phyloP scores from a whole-genome alignment of 2,888 invertebrate species.

The Athrips mouffetella region DNA sequence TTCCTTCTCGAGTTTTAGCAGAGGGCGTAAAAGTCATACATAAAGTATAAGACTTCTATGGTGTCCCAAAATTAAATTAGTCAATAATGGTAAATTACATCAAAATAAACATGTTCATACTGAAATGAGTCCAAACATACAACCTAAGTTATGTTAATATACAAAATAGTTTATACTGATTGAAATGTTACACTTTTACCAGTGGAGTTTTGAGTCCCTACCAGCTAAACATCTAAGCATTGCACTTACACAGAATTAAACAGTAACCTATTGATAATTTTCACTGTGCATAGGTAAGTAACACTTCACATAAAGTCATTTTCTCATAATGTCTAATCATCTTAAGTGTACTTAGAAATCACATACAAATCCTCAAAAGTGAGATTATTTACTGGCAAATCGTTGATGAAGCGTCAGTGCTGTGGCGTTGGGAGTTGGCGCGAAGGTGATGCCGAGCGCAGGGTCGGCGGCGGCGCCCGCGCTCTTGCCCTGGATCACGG shows the following conservation, averaged over 20 bases:
- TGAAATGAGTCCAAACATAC: no score
- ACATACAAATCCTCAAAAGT: not conserved
- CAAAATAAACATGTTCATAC: no score
- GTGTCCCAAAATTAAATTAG: no score
- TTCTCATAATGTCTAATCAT: not conserved
- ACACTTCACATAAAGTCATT: conserved; percentile 8
- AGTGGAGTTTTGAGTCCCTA: not conserved
- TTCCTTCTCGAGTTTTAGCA: no score
- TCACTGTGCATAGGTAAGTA: no score
- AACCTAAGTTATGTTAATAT: not conserved
- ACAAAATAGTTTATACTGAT: not conserved
- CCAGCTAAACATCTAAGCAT: not conserved
- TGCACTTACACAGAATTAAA: not conserved
- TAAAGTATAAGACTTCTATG: no score
- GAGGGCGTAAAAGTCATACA: no score
- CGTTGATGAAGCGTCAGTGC: conserved; percentile 65
- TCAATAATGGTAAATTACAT: no score
- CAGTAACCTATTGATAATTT: not conserved
- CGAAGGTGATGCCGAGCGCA: conserved; percentile 52
- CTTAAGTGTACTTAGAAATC: conserved; percentile 7
- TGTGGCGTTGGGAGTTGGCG: conserved; percentile 62
- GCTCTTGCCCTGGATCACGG: conserved; percentile 63
- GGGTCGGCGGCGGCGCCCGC: conserved; percentile 34
- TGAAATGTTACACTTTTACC: not conserved
- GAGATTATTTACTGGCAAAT: conserved; percentile 50